Percentiles rank a stretch among this genome's conserved stretches.
Conservation (phyloP, 2,888 invertebrate species). For the Netelia fuscicornis region DNA sequence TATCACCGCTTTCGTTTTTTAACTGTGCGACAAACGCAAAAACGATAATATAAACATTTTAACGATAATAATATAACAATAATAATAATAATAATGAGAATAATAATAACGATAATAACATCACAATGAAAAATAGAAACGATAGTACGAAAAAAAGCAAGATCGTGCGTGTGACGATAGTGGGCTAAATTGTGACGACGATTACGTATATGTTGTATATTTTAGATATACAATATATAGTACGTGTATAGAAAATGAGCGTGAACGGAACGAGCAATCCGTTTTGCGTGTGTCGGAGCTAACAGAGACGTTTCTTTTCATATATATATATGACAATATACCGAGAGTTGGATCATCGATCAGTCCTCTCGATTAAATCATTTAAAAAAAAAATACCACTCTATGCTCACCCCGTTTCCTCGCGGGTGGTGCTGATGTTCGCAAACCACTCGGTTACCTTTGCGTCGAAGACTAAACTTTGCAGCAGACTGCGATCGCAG, state of each 20-base stretch:
- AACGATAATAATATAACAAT: background rate
- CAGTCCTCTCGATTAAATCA: constrained; percentile 22
- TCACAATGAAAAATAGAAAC: constrained; percentile 59
- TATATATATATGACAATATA: constrained; percentile 12
- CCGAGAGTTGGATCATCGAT: constrained; percentile 24
- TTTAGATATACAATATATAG: constrained; percentile 25
- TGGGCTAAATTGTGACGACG: constrained; percentile 63
- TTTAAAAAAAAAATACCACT: background rate
- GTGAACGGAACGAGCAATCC: constrained; percentile 62
- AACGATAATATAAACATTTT: constrained; percentile 53
- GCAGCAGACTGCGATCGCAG: constrained; percentile 93
- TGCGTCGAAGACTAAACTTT: constrained; percentile 94
- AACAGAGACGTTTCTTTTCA: constrained; percentile 41
- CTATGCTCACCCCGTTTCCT: constrained; percentile 89
- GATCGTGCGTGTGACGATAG: constrained; percentile 68
- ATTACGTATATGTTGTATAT: constrained; percentile 28
- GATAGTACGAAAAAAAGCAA: constrained; percentile 44
- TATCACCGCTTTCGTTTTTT: constrained; percentile 56
- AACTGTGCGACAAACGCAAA: constrained; percentile 68
- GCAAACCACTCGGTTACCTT: constrained; percentile 95
- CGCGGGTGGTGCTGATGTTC: constrained; percentile 90
- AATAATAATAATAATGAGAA: constrained; percentile 42
- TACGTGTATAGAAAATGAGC: constrained; percentile 45
- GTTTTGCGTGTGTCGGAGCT: constrained; percentile 45
- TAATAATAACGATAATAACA: constrained; percentile 23